Percentiles rank a stretch among this genome's conserved stretches.
Conservation (phyloP, 2,797 vertebrate species). For the Mareca penelope region DNA sequence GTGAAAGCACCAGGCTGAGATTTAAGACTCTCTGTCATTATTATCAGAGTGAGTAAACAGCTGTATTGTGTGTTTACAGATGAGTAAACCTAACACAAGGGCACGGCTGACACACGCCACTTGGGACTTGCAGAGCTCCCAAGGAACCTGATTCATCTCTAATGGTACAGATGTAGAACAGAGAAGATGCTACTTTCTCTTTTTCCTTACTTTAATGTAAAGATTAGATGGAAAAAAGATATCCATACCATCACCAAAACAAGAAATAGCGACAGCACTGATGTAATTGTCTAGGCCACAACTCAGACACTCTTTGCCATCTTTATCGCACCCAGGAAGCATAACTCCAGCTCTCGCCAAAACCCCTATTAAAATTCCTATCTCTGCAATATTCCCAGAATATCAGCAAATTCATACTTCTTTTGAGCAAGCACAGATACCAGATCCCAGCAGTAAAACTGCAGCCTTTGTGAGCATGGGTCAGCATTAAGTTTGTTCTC, state of each 20-base stretch:
- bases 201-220: not conserved
- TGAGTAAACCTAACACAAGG: not conserved
- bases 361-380: not conserved
- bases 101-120: not conserved
- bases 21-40: not conserved
- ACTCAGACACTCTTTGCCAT: not conserved
- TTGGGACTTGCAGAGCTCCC: not conserved
- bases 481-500: slow-evolving; percentile 1
- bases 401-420: not conserved
- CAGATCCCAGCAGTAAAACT: not conserved
- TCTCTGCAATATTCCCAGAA: slow-evolving; percentile 16
- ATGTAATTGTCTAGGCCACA: not conserved
- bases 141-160: not conserved
- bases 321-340: not conserved
- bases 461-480: not conserved
- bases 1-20: not conserved
- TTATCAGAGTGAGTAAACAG: not conserved
- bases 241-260: not conserved
- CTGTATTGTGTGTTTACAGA: not conserved
- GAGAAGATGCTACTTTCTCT: not conserved
- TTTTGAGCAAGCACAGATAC: not conserved
- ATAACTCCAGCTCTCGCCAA: not conserved
- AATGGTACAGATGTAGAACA: not conserved
- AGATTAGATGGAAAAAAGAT: not conserved
- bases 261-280: not conserved